Evolutionary conservation across 2,797 vertebrate species (phyloP).

Genomic region (Schizopygopsis pylzovi): DNA sequence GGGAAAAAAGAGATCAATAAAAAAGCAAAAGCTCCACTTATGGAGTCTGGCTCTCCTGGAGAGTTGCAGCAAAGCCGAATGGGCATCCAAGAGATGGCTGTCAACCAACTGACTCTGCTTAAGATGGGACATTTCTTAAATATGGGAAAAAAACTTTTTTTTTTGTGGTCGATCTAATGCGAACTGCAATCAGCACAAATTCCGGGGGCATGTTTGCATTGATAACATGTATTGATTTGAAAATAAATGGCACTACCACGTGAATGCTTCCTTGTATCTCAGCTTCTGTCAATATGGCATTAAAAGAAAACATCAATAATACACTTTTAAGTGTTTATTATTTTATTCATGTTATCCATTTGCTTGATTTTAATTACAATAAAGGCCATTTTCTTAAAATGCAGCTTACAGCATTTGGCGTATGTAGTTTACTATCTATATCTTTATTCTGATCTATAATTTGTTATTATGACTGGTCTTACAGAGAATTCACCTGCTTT

Average conservation of each 20-base stretch:
- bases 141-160: background rate
- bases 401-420: background rate
- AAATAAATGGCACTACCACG: background rate
- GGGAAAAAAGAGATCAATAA: slow-evolving; percentile 91
- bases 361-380: background rate
- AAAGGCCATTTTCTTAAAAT: background rate
- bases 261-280: background rate
- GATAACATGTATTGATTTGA: background rate
- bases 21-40: slow-evolving; percentile 89
- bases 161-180: background rate
- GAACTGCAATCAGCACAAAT: background rate
- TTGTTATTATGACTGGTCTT: background rate
- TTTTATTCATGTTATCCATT: background rate
- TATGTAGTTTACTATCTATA: background rate
- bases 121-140: slow-evolving; percentile 4
- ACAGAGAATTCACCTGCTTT: background rate
- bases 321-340: background rate
- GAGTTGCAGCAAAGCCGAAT: slow-evolving; percentile 45
- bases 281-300: background rate
- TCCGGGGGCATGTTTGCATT: background rate
- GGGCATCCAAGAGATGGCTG: background rate
- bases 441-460: background rate
- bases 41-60: slow-evolving; percentile 73
- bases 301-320: background rate
- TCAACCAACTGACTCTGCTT: background rate